Percentiles rank a stretch among this genome's conserved stretches.
Evolutionary conservation across 2,113 vertebrate species (phyloP).

Genomic region (Nycticryphes semicollaris): DNA sequence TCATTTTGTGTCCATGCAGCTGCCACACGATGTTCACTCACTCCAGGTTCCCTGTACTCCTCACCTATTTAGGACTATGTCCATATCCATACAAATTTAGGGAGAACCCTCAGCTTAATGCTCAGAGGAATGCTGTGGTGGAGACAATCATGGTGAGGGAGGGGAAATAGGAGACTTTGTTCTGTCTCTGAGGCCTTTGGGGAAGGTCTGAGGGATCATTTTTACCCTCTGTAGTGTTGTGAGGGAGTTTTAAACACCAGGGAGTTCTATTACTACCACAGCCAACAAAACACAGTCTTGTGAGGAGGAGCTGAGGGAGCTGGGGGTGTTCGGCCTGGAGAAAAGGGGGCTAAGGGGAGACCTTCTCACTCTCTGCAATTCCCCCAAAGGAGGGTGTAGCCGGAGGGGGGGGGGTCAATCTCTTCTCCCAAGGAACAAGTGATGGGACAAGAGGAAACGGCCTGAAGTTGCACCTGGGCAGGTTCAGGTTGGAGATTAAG

Average conservation of each 20-base stretch:
- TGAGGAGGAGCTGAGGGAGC: too few species aligned
- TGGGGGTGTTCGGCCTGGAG: too few species aligned
- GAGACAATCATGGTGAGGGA: neutral
- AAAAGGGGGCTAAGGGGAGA: too few species aligned
- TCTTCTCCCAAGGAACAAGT: too few species aligned
- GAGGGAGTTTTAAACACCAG: neutral
- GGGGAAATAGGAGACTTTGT: neutral
- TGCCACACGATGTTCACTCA: neutral
- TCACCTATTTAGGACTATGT: neutral
- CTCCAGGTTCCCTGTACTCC: accelerated
- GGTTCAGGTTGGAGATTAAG: too few species aligned
- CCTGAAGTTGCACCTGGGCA: too few species aligned
- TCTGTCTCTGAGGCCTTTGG: neutral
- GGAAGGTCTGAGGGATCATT: neutral
- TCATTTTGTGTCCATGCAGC: neutral
- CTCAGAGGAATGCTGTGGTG: neutral
- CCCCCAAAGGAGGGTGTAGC: too few species aligned
- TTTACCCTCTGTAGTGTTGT: accelerated
- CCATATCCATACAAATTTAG: neutral
- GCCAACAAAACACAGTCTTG: neutral
- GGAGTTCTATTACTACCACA: neutral
- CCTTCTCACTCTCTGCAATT: too few species aligned
- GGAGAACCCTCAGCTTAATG: neutral
- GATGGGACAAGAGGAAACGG: too few species aligned
- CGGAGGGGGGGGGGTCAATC: too few species aligned